These are phyloP conservation scores for Vanessa cardui DNA, from an alignment of 2,888 invertebrate genomes.

Conservation along the genomic window DNA sequence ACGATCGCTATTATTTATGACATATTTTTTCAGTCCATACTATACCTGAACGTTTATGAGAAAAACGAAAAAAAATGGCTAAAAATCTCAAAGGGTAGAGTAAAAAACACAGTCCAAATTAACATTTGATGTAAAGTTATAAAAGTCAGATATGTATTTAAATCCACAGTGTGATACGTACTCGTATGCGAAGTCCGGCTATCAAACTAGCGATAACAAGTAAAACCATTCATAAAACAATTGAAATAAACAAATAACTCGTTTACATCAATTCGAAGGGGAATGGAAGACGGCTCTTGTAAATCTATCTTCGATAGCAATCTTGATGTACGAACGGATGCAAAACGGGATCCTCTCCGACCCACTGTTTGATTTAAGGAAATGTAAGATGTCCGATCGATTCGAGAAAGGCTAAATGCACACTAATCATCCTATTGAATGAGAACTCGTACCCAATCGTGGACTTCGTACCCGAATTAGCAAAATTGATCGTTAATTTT, in stretches of 20 bases:
- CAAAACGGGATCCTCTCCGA: conserved; percentile 73
- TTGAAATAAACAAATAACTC: conserved; percentile 69
- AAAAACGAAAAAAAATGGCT: no score
- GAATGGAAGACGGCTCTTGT: conserved; percentile 75
- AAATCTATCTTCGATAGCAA: conserved; percentile 80
- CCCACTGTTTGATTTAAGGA: conserved; percentile 75
- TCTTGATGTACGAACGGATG: conserved; percentile 83
- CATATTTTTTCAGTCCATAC: no score
- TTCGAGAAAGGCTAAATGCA: conserved; percentile 45
- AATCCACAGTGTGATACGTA: background rate
- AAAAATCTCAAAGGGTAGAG: no score
- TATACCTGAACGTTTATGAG: no score
- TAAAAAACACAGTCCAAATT: no score
- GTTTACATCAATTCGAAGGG: conserved; percentile 64
- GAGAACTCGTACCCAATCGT: no score
- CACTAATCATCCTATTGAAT: conserved; percentile 8
- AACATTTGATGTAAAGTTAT: no score
- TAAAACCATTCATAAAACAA: conserved; percentile 50
- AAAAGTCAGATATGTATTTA: background rate
- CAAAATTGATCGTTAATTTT: no score
- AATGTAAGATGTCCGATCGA: conserved; percentile 54
- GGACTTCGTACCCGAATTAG: background rate
- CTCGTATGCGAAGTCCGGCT: background rate
- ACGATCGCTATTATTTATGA: no score
- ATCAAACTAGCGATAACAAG: conserved; percentile 18